These are phyloP conservation scores for Beris chalybata DNA, from an alignment of 2,888 invertebrate genomes.

Conservation along the genomic window DNA sequence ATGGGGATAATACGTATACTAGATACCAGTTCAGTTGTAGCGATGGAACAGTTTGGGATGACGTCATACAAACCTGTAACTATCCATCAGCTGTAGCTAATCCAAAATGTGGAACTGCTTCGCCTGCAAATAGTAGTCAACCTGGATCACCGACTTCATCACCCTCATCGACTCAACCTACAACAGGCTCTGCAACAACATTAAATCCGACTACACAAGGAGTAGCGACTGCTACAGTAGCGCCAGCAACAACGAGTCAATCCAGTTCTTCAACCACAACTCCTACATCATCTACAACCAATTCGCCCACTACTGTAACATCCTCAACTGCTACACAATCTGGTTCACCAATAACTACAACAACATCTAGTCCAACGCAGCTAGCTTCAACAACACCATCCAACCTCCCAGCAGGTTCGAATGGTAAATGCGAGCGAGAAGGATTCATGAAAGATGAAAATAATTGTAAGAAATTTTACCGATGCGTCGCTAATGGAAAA, in stretches of 20 bases:
- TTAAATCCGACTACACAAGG: background rate
- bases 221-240: background rate
- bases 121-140: slow-evolving; percentile 31
- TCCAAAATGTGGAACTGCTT: slow-evolving; percentile 43
- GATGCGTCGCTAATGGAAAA: slow-evolving; percentile 66
- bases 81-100: slow-evolving; percentile 49
- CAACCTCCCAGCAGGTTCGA: slow-evolving; percentile 41
- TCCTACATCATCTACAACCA: background rate
- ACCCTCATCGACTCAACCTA: background rate
- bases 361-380: slow-evolving; percentile 23
- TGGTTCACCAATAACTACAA: slow-evolving; percentile 31
- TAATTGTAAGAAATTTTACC: slow-evolving; percentile 68
- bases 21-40: slow-evolving; percentile 61
- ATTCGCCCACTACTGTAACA: background rate
- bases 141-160: slow-evolving; percentile 33
- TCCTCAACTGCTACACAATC: slow-evolving; percentile 34
- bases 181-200: background rate
- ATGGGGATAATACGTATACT: slow-evolving; percentile 55
- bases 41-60: slow-evolving; percentile 63
- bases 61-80: slow-evolving; percentile 60
- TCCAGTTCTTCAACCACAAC: background rate
- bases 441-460: slow-evolving; percentile 56
- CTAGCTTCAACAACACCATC: slow-evolving; percentile 37
- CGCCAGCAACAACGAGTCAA: background rate
- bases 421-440: slow-evolving; percentile 53